Evolutionary conservation across 2,888 invertebrate species (phyloP).

Genomic region (Coelogynopora nodosa): DNA sequence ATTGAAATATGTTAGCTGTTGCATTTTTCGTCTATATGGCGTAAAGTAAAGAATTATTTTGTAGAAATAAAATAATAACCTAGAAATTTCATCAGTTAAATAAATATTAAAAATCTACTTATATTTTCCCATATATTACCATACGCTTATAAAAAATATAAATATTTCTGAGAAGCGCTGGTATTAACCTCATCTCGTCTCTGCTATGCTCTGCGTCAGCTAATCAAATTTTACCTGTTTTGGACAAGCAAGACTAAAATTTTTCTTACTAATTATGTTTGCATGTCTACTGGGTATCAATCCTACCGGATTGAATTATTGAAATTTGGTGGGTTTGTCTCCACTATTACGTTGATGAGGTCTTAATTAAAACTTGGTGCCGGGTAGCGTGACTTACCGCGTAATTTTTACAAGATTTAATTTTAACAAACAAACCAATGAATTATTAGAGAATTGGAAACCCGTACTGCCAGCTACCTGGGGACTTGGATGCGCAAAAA

Average conservation of each 20-base stretch:
- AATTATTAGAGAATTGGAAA: slow-evolving; percentile 29
- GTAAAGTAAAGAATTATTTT: too few species aligned
- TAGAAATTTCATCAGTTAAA: too few species aligned
- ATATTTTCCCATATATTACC: too few species aligned
- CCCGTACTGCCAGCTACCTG: background rate
- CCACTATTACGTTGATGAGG: slow-evolving; percentile 9
- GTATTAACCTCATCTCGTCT: too few species aligned
- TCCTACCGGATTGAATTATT: slow-evolving; percentile 10
- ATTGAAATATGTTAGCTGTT: too few species aligned
- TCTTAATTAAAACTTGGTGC: slow-evolving; percentile 28
- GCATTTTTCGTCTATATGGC: too few species aligned
- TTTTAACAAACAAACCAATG: slow-evolving; percentile 23
- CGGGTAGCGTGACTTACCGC: slow-evolving; percentile 5
- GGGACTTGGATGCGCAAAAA: slow-evolving; percentile 26
- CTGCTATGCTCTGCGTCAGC: background rate
- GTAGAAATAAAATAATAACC: too few species aligned
- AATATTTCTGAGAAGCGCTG: too few species aligned
- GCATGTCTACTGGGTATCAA: slow-evolving; percentile 13
- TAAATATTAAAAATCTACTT: too few species aligned
- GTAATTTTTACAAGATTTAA: slow-evolving; percentile 31
- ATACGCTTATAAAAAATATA: too few species aligned
- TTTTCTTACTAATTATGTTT: background rate
- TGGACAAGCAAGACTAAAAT: background rate
- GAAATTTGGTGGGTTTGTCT: slow-evolving; percentile 27
- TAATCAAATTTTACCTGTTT: slow-evolving; percentile 28